A percentile compares a stretch with the other conserved stretches of the same genome.
These are phyloP conservation scores for Ischnura elegans DNA, from an alignment of 2,888 invertebrate genomes.

Conservation along the genomic window DNA sequence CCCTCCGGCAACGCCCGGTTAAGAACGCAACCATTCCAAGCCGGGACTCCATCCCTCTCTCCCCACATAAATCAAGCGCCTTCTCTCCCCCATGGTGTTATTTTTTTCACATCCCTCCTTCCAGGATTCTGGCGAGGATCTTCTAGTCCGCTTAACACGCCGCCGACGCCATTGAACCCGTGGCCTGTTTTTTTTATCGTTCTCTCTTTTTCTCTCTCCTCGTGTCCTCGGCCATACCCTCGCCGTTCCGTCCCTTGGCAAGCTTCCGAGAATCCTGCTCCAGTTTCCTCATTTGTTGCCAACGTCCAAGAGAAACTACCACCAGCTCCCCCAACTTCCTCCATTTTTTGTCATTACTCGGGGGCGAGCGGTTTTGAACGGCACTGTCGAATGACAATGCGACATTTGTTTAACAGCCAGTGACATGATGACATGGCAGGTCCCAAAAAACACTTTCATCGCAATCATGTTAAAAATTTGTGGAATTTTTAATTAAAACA, in stretches of 20 bases:
- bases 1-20: background rate
- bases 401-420: too few species aligned
- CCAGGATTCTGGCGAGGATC: background rate
- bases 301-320: too few species aligned
- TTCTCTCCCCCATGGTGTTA: background rate
- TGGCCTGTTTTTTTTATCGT: background rate
- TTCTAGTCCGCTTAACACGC: conserved; percentile 27
- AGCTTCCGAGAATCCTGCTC: background rate
- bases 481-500: too few species aligned
- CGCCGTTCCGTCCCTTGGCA: background rate
- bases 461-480: too few species aligned
- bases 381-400: too few species aligned
- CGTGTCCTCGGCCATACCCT: too few species aligned
- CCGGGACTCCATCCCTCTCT: background rate
- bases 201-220: background rate
- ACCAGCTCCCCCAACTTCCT: too few species aligned
- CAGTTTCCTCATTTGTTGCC: background rate
- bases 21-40: background rate
- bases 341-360: background rate
- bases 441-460: too few species aligned
- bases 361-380: too few species aligned
- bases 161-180: background rate
- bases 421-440: too few species aligned
- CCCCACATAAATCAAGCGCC: conserved; percentile 1
- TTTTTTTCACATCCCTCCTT: background rate